A percentile compares a stretch with the other conserved stretches of the same genome.
Evolutionary conservation across 2,888 invertebrate species (phyloP).

Genomic region (Dendrolimus houi): DNA sequence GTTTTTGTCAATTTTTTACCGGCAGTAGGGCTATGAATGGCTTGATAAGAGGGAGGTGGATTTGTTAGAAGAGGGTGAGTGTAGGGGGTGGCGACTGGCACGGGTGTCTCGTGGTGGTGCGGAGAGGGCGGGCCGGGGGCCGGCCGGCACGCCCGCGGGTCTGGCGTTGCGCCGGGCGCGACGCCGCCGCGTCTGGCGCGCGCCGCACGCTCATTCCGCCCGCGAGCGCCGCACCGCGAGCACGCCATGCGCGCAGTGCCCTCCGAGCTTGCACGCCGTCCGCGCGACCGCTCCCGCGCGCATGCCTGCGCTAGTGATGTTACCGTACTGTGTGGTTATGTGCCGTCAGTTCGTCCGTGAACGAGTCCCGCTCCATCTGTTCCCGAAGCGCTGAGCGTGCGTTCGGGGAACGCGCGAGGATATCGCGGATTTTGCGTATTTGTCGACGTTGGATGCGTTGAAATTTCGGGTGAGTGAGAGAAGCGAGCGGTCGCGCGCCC

Average conservation of each 20-base stretch:
- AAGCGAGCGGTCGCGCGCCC: conserved; percentile 57
- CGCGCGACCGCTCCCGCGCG: conserved; percentile 49
- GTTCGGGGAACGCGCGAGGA: conserved; percentile 31
- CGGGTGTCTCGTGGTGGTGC: conserved; percentile 17
- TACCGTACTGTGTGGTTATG: conserved; percentile 61
- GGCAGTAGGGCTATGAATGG: too few relatives aligned
- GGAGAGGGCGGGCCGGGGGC: conserved; percentile 25
- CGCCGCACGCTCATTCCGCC: conserved; percentile 34
- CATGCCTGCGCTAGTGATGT: conserved; percentile 59
- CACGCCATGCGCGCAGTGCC: conserved; percentile 42
- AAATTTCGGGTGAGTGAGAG: conserved; percentile 74
- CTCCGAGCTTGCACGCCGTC: conserved; percentile 30
- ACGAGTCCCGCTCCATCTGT: conserved; percentile 59
- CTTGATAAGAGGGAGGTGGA: too few relatives aligned
- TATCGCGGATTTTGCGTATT: conserved; percentile 58
- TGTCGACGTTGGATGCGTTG: conserved; percentile 70
- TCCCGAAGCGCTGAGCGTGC: conserved; percentile 60
- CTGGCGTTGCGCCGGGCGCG: conserved; percentile 26
- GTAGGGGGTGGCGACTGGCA: conserved; percentile 20
- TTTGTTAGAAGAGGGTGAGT: conserved; percentile 16
- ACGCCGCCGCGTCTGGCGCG: conserved; percentile 55
- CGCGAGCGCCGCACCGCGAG: conserved; percentile 48
- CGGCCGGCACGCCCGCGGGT: conserved; percentile 23
- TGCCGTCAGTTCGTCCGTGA: conserved; percentile 57
- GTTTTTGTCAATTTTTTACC: too few relatives aligned